Evolutionary conservation across 2,113 vertebrate genomes (phyloP).

Genomic region (Cochlearius cochlearius): DNA sequence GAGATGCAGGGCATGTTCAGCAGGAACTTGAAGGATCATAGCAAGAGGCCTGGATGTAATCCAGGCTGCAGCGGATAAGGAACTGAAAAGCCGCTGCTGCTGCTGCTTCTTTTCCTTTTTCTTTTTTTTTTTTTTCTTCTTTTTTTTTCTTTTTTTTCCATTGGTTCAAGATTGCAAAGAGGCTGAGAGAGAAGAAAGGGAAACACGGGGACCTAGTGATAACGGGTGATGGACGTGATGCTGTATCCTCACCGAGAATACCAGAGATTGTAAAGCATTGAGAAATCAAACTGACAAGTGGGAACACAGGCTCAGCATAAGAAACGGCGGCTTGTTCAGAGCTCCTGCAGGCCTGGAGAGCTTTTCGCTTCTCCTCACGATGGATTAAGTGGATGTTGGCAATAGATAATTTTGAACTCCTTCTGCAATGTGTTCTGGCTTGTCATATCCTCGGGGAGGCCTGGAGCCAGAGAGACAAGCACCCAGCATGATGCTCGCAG

Average conservation of each 20-base stretch:
- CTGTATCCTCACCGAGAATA: slow-evolving; percentile 30
- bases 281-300: slow-evolving; percentile 69
- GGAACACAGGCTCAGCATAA: slow-evolving; percentile 54
- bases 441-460: slow-evolving; percentile 17
- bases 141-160: not conserved
- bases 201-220: slow-evolving; percentile 37
- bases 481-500: not conserved
- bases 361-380: slow-evolving; percentile 25
- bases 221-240: slow-evolving; percentile 56
- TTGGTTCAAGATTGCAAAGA: slow-evolving; percentile 50
- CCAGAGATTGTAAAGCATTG: slow-evolving; percentile 52
- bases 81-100: slow-evolving; percentile 20
- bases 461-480: not conserved
- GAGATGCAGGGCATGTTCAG: slow-evolving; percentile 37
- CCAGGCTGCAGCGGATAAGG: slow-evolving; percentile 44
- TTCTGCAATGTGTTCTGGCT: slow-evolving; percentile 44
- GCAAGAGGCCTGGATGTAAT: slow-evolving; percentile 52
- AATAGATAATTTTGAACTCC: slow-evolving; percentile 59
- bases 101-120: not conserved
- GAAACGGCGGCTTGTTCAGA: not conserved
- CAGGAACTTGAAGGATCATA: slow-evolving; percentile 36
- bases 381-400: slow-evolving; percentile 60
- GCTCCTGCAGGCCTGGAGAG: slow-evolving; percentile 57
- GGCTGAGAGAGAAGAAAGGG: slow-evolving; percentile 44
- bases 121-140: too few species aligned